Evolutionary conservation across 2,797 vertebrate genomes (phyloP).

Genomic region (Meda fulgida): DNA sequence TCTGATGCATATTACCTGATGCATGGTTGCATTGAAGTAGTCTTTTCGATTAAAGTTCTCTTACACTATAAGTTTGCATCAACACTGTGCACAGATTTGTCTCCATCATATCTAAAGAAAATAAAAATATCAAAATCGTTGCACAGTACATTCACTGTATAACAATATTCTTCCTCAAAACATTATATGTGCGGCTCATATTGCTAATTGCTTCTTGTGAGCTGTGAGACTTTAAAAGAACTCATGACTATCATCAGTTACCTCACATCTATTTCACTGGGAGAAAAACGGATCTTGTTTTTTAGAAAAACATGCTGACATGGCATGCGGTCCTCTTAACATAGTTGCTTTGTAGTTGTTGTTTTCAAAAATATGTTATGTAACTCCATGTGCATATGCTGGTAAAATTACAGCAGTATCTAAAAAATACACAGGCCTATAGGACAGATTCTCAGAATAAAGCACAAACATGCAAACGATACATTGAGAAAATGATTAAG

Average conservation of each 20-base stretch:
- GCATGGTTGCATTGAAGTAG: slow-evolving; percentile 38
- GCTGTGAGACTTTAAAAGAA: slow-evolving; percentile 27
- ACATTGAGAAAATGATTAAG: neutral
- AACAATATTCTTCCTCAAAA: neutral
- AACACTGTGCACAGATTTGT: slow-evolving; percentile 43
- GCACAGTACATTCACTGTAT: neutral
- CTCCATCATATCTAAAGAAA: slow-evolving; percentile 44
- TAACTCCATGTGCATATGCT: neutral
- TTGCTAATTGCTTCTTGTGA: neutral
- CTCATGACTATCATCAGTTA: slow-evolving; percentile 22
- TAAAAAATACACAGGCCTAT: neutral
- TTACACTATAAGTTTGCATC: slow-evolving; percentile 52
- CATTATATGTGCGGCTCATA: neutral
- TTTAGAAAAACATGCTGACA: neutral
- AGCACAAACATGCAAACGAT: slow-evolving; percentile 27
- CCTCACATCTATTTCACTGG: neutral
- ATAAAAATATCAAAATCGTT: neutral
- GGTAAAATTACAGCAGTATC: neutral
- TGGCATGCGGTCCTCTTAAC: slow-evolving; percentile 4
- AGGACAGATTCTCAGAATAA: slow-evolving; percentile 11
- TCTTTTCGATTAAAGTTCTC: slow-evolving; percentile 41
- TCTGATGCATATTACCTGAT: slow-evolving; percentile 7
- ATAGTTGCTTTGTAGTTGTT: neutral
- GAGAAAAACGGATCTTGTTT: neutral
- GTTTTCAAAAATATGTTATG: neutral